Evolutionary conservation across 2,797 vertebrate genomes (phyloP), one percentile per base, ranked within the genome.

Genomic region (Sebastes steindachneri): DNA sequence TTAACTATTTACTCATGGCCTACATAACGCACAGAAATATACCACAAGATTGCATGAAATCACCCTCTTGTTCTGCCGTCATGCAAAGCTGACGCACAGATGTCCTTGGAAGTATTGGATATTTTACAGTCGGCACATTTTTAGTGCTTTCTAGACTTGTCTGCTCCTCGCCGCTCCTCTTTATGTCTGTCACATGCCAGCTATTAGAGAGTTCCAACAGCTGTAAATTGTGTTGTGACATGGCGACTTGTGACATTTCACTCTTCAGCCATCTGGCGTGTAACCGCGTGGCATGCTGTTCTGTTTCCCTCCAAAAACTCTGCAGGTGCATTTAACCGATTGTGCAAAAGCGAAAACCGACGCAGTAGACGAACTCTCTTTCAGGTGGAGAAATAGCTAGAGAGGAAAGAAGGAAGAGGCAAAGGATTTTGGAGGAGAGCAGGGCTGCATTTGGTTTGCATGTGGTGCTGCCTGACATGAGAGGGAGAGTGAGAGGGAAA

Each of bases 381-480:
- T 67, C 23, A 35, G 51, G 26, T 9, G n/a, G 17, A 29, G 59
- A 78, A 66, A 15, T 66, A n/a, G 63, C 5, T 2, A 58, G 17
- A 55, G 21, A 63, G 33, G 63, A 74, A 21, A 21, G 53, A 23
- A 70, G 28, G 59, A 53, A 53, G 48, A 57, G 65, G n/a, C 37
- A 17, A 68, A 77, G 68, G 41, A 73, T 59, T 48, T 70, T 33
- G 35, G 77, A 60, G 68, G 92, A 94, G 95, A 96, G 95, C 93
- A 89, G 95, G 94, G 93, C 93, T 95, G 95, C 96, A 93, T 90
- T 96, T 91, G 96, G 91, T 92, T 85, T 90, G 95, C 84, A 94
- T 94, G 94, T 94, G 94, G 95, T 86, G 94, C 92, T 95, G 96
- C 96, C 96, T 96, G 95, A 96, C 81, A 74, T 68, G 90, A 90